Base-by-base conservation (phyloP, 2,113 vertebrate species). In the Nasalis larvatus region DNA sequence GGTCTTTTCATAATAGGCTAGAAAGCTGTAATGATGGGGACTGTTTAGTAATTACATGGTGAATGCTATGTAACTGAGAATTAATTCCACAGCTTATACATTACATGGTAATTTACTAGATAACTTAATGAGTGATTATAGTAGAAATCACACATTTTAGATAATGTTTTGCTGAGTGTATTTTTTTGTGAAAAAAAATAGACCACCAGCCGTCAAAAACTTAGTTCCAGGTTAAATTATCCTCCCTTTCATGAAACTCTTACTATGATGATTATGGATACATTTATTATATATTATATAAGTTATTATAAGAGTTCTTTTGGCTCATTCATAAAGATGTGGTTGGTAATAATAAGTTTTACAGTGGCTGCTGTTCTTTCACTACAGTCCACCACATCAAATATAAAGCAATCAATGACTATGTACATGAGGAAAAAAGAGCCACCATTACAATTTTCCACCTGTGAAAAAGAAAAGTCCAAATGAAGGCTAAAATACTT, bases 111-210 rank as follows among this genome's bases (percentile, higher is more conserved):
- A 98, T 98, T 98, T 97, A 76, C 96, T 96, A 88, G 96, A 97
- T 98, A 96, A 98, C 94, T 97, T 98, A 98, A 98, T 97, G 66
- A 96, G 92, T 93, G 96, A 97, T 97, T 98, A 66, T 90, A 91
- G 82, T 97, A 77, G 86, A 97, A 97, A 97, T 88, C 94, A 58
- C 66, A 86, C 71, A 94, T 93, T 96, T 97, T 91, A 97, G 87
- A 91, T 93, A 96, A 89, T 92, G 93, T 96, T 97, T 96, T 94
- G 69, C 45, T 94, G 86, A 86, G 92, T 97, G 54, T 91, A 74
- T 76, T 97, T 94, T 87, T 86, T 96, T 74, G 63, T 86, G 69
- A 87, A 95, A 90, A 95, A 95, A 94, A 95, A 90, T 84, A 95
- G 69, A 47, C 47, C 23, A 77, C 52, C n/a, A 93, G 35, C 17